Percentiles rank a stretch among this genome's conserved stretches.
phyloP scores from a whole-genome alignment of 2,888 invertebrate species.

The Noctua pronuba region DNA sequence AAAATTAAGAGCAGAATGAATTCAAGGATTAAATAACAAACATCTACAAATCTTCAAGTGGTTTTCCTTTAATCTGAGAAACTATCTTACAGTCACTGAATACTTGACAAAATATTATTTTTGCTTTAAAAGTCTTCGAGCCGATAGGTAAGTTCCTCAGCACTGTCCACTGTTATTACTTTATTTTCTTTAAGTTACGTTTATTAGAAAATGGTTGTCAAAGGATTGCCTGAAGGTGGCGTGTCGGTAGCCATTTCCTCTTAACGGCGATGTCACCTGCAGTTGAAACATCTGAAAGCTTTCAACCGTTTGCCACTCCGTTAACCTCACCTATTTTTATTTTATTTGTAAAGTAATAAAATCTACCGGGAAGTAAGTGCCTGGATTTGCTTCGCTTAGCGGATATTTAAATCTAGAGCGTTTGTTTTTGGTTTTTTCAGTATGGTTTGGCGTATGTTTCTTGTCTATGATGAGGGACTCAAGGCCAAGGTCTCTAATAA shows the following conservation, averaged over 20 bases:
- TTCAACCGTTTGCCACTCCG: slow-evolving; percentile 83
- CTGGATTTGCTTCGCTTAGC: slow-evolving; percentile 35
- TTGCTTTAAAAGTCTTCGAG: background rate
- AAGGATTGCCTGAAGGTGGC: slow-evolving; percentile 67
- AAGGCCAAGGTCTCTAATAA: background rate
- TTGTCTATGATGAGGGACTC: background rate
- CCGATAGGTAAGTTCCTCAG: background rate
- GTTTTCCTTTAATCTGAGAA: background rate
- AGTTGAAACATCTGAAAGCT: slow-evolving; percentile 83
- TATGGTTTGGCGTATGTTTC: background rate
- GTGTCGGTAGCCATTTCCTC: slow-evolving; percentile 77
- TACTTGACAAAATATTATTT: background rate
- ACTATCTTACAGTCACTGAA: background rate
- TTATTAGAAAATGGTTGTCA: slow-evolving; percentile 56
- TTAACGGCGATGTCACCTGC: slow-evolving; percentile 77
- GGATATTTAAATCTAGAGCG: slow-evolving; percentile 27
- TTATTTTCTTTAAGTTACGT: slow-evolving; percentile 50
- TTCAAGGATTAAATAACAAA: slow-evolving; percentile 5
- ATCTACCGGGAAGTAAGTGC: slow-evolving; percentile 50
- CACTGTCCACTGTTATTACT: slow-evolving; percentile 31
- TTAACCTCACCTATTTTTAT: slow-evolving; percentile 75
- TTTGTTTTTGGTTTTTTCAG: background rate
- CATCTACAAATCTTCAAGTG: background rate
- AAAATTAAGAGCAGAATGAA: background rate
- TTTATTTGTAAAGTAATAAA: slow-evolving; percentile 64